Base-by-base conservation (phyloP, 2,888 invertebrate genomes). In the Chalcis sispes region DNA sequence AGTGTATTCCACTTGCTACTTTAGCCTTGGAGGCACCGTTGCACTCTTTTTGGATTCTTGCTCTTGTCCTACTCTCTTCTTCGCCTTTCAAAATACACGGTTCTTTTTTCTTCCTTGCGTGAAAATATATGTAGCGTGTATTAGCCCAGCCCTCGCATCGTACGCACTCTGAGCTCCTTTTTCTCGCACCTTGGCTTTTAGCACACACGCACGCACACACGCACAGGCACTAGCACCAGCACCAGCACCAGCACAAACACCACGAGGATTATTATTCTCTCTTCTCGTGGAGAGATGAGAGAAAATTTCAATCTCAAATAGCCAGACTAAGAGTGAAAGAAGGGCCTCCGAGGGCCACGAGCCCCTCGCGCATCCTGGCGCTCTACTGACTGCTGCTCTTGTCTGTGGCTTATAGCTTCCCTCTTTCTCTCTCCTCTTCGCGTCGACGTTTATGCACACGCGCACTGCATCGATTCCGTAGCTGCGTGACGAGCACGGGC, bases 291-390 rank as follows among this genome's bases (percentile, higher is more conserved):
- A 32, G 32, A 8, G 32, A n/a, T n/a, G 46, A 46, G 46, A 46
- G 46, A 46, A 18, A 4, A 20, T 20, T 23, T n/a, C n/a, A n/a
- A 1, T 5, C 56, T 67, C 27, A 20, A 25, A 56, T 32, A n/a
- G n/a, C n/a, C n/a, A n/a, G n/a, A 48, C n/a, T 23, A 27, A 10
- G 20, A 8, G 23, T 18, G 42, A n/a, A n/a, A 29, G 42, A 50
- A 64, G 58, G 71, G 71, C 71, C 71, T 59, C 62, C 52, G 50
- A 64, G 64, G 56, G 64, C 72, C 64, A 48, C 72, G 64, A 72
- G 64, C 72, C 56, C 72, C 64, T 72, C 72, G 64, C 64, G 72
- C 72, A 78, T 82, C 81, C 80, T 81, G 80, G 79, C 72, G 79
- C 78, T 77, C 73, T 79, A 80, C 77, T 80, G 81, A 65, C 72